Evolutionary conservation across 1,140 invertebrate genomes (phyloP), one percentile per base, ranked within the genome.

Genomic region (Chironomus tepperi): DNA sequence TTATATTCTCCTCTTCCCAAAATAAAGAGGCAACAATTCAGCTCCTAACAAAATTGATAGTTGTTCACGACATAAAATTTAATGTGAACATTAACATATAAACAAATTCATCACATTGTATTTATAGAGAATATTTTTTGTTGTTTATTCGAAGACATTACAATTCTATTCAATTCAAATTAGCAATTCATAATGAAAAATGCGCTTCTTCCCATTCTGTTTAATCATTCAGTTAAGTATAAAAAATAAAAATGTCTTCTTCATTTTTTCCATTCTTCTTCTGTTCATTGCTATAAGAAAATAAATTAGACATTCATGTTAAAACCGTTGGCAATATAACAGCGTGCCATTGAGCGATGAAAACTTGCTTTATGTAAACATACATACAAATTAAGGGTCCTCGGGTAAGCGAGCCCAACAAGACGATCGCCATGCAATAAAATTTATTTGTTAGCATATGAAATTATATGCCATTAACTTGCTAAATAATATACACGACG

Each of bases 101-200:
- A 70, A 70, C 9, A 70, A 70, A 70, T 9, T 19, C 65, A 70
- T 18, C 65, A 21, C n/a, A 8, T 34, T 34, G 24, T 34, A 34
- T 34, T 34, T 57, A 10, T 5, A 57, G 43, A 47, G 43, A 47
- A n/a, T n/a, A 47, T 57, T 57, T 12, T 57, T n/a, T 47, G 43
- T 47, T 10, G 8, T 57, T 57, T n/a, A 15, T 57, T n/a, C 43
- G 12, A 57, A 57, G 47, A 57, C 12, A n/a, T 57, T n/a, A 47
- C n/a, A 18, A 18, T 70, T 21, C 65, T 70, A 70, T 70, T 70
- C 65, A 70, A 70, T 70, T 70, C 65, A 70, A 70, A 70, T 70
- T 70, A 70, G 65, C 65, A 70, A 70, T 70, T 70, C 18, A 10
- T 70, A 19, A 18, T 18, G 65, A 70, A 19, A 70, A 70, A 70